Evolutionary conservation across 2,888 invertebrate genomes (phyloP).

Genomic region (Enchytraeus crypticus): DNA sequence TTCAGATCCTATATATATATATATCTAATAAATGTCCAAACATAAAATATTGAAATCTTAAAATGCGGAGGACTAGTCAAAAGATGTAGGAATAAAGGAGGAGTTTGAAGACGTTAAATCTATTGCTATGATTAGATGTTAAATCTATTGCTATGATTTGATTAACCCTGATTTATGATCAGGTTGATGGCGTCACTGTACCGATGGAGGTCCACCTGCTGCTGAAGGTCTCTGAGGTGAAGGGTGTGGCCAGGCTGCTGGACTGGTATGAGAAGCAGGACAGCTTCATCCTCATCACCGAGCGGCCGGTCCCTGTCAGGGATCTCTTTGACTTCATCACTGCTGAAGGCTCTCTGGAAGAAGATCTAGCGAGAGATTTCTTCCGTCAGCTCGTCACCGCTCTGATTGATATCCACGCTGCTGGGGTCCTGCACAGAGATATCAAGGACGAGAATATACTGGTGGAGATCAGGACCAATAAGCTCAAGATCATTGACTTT

Average conservation of each 20-base stretch:
- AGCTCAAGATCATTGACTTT: constrained; percentile 57
- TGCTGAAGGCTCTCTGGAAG: constrained; percentile 53
- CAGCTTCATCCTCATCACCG: constrained; percentile 56
- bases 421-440: constrained; percentile 56
- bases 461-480: constrained; percentile 53
- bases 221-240: constrained; percentile 50
- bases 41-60: too few species aligned
- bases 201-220: constrained; percentile 56
- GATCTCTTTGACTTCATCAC: constrained; percentile 59
- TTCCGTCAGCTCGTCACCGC: constrained; percentile 55
- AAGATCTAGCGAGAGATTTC: constrained; percentile 52
- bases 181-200: constrained; percentile 52
- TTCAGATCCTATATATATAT: too few species aligned
- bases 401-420: constrained; percentile 51
- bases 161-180: too few species aligned
- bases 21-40: too few species aligned
- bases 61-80: too few species aligned
- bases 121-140: too few species aligned
- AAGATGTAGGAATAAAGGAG: too few species aligned
- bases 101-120: too few species aligned
- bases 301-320: constrained; percentile 53
- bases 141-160: too few species aligned
- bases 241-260: constrained; percentile 54
- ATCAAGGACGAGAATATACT: constrained; percentile 59
- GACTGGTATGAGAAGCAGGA: constrained; percentile 54